A percentile compares a stretch with the other conserved stretches of the same genome.
phyloP scores from a whole-genome alignment of 2,888 invertebrate species.

The Eurytoma adleriae region DNA sequence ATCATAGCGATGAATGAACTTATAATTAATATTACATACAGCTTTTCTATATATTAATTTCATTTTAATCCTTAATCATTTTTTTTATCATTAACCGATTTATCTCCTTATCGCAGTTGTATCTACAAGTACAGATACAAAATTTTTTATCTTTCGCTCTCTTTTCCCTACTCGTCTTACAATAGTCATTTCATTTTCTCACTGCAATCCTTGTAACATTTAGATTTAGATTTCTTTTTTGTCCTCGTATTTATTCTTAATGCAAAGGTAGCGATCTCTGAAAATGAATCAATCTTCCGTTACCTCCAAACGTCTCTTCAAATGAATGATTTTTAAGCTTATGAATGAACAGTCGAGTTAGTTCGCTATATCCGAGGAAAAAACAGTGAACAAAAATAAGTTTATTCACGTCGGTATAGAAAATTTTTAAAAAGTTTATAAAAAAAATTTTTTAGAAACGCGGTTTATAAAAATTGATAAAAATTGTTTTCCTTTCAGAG shows the following conservation, averaged over 20 bases:
- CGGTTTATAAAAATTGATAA: conserved; percentile 58
- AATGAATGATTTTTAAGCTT: not conserved
- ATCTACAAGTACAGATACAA: conserved; percentile 74
- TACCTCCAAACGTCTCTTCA: not conserved
- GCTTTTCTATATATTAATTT: conserved; percentile 72
- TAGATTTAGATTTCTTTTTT: conserved; percentile 52
- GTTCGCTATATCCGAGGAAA: not conserved
- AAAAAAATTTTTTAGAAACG: conserved; percentile 37
- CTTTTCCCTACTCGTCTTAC: conserved; percentile 28
- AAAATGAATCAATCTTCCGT: conserved; percentile 52
- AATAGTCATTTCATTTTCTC: conserved; percentile 44
- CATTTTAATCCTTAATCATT: conserved; percentile 72
- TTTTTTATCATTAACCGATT: conserved; percentile 58
- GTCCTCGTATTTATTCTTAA: conserved; percentile 47
- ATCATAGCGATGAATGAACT: conserved; percentile 74
- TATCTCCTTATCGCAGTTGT: conserved; percentile 64
- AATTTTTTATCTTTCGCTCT: conserved; percentile 60
- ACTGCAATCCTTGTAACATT: conserved; percentile 44
- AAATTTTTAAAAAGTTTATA: conserved; percentile 7
- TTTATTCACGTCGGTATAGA: no score
- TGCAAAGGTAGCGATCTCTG: conserved; percentile 65
- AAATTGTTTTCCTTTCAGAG: conserved; percentile 62
- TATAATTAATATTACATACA: conserved; percentile 73
- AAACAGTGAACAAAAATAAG: not conserved
- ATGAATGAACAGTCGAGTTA: no score